phyloP scores from a whole-genome alignment of 2,113 vertebrate genomes.

The Bufo gargarizans region DNA sequence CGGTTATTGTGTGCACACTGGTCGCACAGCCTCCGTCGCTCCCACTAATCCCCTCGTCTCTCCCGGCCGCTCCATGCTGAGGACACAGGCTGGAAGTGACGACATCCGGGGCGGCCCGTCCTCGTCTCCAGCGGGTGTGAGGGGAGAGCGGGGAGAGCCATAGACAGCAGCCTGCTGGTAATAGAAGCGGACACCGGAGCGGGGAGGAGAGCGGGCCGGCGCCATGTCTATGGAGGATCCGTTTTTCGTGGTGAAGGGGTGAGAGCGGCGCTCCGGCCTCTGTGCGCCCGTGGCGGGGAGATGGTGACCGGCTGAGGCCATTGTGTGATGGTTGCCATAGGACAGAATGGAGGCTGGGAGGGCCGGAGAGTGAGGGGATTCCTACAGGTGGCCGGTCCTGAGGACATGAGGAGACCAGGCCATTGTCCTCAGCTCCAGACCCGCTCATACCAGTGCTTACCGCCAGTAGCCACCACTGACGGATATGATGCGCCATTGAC shows the following conservation, averaged over 20 bases:
- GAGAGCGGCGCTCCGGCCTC: constrained; percentile 62
- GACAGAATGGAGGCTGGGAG: background rate
- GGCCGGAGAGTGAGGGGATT: background rate
- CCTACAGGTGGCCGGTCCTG: background rate
- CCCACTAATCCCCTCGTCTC: background rate
- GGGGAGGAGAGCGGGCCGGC: constrained; percentile 60
- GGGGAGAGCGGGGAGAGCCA: constrained; percentile 16
- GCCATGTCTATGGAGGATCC: constrained; percentile 94
- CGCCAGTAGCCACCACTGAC: too few species aligned
- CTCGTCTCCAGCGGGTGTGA: constrained; percentile 4
- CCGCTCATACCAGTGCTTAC: too few species aligned
- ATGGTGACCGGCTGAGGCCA: background rate
- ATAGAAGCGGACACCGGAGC: background rate
- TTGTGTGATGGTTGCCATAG: constrained; percentile 1
- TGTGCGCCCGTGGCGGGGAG: background rate
- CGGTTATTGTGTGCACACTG: too few species aligned
- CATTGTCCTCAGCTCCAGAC: too few species aligned
- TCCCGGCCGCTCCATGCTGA: background rate
- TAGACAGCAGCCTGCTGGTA: background rate
- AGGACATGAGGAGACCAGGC: too few species aligned
- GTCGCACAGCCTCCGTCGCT: background rate
- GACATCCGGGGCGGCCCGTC: background rate
- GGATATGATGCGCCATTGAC: too few species aligned
- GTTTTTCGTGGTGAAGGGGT: constrained; percentile 98
- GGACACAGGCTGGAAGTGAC: constrained; percentile 20